Evolutionary conservation across 2,113 vertebrate species (phyloP).

Genomic region (Menura novaehollandiae): DNA sequence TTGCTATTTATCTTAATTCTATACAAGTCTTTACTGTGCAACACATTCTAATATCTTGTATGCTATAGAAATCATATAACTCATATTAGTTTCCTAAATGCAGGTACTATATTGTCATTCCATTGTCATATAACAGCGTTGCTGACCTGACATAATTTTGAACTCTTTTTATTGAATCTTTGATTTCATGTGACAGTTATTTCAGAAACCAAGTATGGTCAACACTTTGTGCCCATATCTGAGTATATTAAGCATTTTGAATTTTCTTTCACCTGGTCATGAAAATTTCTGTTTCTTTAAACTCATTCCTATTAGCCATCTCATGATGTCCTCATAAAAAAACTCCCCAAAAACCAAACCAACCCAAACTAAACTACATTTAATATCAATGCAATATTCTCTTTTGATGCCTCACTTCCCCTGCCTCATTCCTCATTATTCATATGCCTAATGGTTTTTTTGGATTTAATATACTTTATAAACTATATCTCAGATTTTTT

Average conservation of each 20-base stretch:
- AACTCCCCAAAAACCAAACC: too few species aligned
- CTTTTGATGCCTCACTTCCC: background rate
- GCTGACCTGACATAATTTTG: background rate
- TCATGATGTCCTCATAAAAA: background rate
- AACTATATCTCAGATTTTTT: background rate
- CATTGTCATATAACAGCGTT: background rate
- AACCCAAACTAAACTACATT: background rate
- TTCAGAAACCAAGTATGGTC: background rate
- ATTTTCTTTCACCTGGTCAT: background rate
- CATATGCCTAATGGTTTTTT: background rate
- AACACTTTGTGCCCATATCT: background rate
- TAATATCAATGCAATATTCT: background rate
- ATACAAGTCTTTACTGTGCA: background rate
- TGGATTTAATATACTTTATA: background rate
- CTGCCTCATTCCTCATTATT: background rate
- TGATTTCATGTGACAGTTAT: background rate
- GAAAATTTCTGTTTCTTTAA: background rate
- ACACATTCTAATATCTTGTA: background rate
- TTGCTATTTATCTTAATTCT: background rate
- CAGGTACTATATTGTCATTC: background rate
- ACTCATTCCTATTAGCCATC: background rate
- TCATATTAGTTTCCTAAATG: background rate
- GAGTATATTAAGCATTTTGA: background rate
- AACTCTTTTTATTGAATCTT: background rate
- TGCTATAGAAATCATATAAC: background rate